Evolutionary conservation across 2,888 invertebrate genomes (phyloP).

Genomic region (Ganaspis brasiliensis): DNA sequence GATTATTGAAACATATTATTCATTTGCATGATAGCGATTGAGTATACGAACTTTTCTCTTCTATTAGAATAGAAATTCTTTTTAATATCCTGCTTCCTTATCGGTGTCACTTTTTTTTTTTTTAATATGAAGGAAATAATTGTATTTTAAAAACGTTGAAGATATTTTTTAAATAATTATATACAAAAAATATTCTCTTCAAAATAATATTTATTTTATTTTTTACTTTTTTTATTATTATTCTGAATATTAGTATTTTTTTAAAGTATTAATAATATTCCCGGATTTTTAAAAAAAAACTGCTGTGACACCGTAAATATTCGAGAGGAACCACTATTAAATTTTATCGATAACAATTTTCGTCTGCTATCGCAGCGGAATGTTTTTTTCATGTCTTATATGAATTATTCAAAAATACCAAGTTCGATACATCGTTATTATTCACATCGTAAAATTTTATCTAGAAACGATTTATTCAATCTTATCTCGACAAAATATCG

Average conservation of each 20-base stretch:
- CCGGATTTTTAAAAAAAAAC: not conserved
- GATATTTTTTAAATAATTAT: too few species aligned
- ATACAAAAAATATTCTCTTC: too few species aligned
- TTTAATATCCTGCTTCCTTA: not conserved
- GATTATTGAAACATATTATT: constrained; percentile 9
- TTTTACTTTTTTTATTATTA: too few species aligned
- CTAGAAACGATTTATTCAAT: not conserved
- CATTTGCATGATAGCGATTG: constrained; percentile 22
- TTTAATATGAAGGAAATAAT: not conserved
- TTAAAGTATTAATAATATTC: too few species aligned
- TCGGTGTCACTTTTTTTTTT: not conserved
- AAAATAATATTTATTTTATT: too few species aligned
- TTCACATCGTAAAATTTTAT: not conserved
- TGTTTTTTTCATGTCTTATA: not conserved
- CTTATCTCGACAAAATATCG: not conserved
- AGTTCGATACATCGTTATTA: not conserved
- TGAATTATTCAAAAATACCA: not conserved
- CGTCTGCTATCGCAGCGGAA: not conserved
- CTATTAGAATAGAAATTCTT: not conserved
- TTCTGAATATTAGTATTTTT: too few species aligned
- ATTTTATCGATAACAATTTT: not conserved
- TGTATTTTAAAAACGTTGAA: too few species aligned
- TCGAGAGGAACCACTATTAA: not conserved
- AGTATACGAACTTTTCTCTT: not conserved
- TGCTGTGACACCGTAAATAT: constrained; percentile 10